phyloP scores from a whole-genome alignment of 1,140 invertebrate genomes.

The Rhagoletis pomonella region DNA sequence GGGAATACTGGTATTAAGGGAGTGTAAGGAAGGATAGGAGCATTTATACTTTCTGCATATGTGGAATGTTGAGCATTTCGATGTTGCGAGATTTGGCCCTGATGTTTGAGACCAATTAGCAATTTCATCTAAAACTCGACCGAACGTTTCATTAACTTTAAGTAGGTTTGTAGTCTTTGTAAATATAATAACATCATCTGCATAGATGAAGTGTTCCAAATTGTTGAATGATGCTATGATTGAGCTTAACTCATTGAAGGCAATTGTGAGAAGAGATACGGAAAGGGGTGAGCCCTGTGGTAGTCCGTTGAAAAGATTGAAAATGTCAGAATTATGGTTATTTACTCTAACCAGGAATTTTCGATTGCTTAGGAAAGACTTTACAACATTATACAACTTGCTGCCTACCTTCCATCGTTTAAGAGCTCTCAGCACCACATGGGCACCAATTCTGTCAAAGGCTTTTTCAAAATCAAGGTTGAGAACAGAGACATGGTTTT shows the following conservation, averaged over 20 bases:
- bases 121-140: neutral
- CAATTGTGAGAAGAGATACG: neutral
- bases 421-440: neutral
- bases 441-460: too few species aligned
- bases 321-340: neutral
- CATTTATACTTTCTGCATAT: too few species aligned
- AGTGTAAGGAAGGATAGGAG: neutral
- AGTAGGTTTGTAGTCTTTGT: neutral
- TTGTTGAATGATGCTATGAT: neutral
- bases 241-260: neutral
- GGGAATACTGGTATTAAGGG: neutral
- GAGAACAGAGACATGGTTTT: too few species aligned
- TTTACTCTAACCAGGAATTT: neutral
- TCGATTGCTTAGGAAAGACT: neutral
- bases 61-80: neutral
- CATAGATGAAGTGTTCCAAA: neutral
- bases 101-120: too few species aligned
- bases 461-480: too few species aligned
- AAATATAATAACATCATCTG: neutral
- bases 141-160: neutral
- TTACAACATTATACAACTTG: neutral
- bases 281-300: neutral
- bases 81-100: neutral
- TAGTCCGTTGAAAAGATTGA: neutral
- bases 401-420: neutral